Evolutionary conservation across 2,113 vertebrate species (phyloP).

Genomic region (Chamaea fasciata): DNA sequence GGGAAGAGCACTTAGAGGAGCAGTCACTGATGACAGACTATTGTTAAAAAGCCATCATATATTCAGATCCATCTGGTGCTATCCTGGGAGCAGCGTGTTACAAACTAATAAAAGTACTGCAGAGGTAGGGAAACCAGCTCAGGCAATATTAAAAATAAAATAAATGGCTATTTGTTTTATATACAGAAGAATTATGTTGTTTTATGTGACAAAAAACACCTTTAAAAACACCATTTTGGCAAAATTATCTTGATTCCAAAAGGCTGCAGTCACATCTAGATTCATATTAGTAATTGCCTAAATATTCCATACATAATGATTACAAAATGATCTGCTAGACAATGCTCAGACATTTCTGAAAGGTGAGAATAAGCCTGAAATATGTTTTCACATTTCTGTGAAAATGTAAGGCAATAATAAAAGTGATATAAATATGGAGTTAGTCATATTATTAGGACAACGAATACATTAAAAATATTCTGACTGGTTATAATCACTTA

Average conservation of each 20-base stretch:
- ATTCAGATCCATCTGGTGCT: conserved; percentile 62
- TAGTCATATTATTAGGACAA: not conserved
- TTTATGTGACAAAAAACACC: not conserved
- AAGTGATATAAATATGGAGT: not conserved
- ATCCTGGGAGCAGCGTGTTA: conserved; percentile 27
- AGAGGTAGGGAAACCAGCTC: conserved; percentile 1
- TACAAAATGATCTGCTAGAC: not conserved
- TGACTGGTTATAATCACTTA: not conserved
- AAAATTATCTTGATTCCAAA: conserved; percentile 11
- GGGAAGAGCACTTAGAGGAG: conserved; percentile 49
- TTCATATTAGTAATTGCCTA: not conserved
- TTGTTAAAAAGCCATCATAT: conserved; percentile 64
- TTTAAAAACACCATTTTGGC: not conserved
- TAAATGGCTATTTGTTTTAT: conserved; percentile 8
- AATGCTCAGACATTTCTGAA: not conserved
- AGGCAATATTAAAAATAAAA: not conserved
- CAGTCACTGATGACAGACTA: conserved; percentile 61
- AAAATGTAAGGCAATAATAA: not conserved
- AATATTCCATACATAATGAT: not conserved
- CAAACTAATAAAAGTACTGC: conserved; percentile 56
- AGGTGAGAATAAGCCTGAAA: not conserved
- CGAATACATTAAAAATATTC: not conserved
- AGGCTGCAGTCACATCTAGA: not conserved
- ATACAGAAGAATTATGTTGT: not conserved
- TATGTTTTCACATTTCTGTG: not conserved